Percentiles rank a stretch among this genome's conserved stretches.
These are phyloP conservation scores for Argentina silus DNA, from an alignment of 2,797 vertebrate genomes.

Conservation along the genomic window DNA sequence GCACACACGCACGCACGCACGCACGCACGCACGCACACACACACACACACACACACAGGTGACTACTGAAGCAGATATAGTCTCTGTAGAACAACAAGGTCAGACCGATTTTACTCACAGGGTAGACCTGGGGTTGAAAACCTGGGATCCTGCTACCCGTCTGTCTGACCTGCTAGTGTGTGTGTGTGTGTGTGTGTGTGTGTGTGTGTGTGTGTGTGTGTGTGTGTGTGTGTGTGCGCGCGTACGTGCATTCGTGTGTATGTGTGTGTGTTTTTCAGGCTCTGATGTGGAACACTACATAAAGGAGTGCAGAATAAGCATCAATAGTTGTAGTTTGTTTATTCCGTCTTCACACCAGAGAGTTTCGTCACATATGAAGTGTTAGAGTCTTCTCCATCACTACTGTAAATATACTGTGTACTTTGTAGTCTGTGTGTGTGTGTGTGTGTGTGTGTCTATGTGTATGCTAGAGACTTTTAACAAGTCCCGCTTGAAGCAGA, in stretches of 20 bases:
- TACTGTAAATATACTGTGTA: too few relatives aligned
- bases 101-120: constrained; percentile 22
- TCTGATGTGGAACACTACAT: too few relatives aligned
- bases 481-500: constrained; percentile 14
- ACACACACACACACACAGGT: neutral
- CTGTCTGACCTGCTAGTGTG: neutral
- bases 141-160: neutral
- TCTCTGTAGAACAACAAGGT: constrained; percentile 38
- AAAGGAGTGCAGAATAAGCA: too few relatives aligned
- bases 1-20: constrained; percentile 10
- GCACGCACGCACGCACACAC: constrained; percentile 10
- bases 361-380: too few relatives aligned
- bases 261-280: too few relatives aligned
- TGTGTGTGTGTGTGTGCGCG: too few relatives aligned
- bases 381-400: too few relatives aligned
- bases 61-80: constrained; percentile 9
- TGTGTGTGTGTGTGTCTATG: neutral
- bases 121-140: constrained; percentile 3
- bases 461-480: constrained; percentile 1
- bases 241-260: too few relatives aligned
- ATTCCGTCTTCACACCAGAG: too few relatives aligned
- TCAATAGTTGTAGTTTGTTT: too few relatives aligned
- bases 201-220: constrained; percentile 5
- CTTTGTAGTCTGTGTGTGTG: neutral
- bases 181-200: constrained; percentile 18